phyloP scores from a whole-genome alignment of 2,888 invertebrate species.

The Eilema depressum region DNA sequence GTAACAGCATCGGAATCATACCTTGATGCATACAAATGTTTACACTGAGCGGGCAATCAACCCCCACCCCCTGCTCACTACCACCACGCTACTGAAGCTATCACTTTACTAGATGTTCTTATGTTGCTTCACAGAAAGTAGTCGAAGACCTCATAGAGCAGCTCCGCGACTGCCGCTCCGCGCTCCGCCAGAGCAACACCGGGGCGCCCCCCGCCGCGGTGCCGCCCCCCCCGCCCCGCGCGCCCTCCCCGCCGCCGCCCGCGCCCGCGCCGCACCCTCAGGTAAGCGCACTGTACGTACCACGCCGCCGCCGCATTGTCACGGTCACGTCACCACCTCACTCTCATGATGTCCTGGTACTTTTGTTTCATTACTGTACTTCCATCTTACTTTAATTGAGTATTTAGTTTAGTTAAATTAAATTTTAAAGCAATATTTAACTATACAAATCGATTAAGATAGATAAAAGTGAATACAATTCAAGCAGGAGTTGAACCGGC shows the following conservation, averaged over 20 bases:
- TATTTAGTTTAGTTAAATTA: too few species aligned
- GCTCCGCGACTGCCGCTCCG: conserved; percentile 92
- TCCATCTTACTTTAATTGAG: too few species aligned
- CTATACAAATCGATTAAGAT: too few species aligned
- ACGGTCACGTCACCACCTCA: not conserved
- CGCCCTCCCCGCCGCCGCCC: conserved; percentile 59
- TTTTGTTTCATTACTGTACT: not conserved
- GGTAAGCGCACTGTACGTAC: conserved; percentile 35
- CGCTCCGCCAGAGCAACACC: conserved; percentile 82
- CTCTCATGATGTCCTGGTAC: not conserved
- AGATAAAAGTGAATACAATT: too few species aligned
- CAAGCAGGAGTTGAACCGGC: too few species aligned
- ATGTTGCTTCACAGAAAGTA: conserved; percentile 87
- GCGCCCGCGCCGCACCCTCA: conserved; percentile 83
- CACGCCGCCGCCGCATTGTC: not conserved
- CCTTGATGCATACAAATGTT: too few species aligned
- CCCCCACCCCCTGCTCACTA: too few species aligned
- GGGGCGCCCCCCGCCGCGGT: conserved; percentile 74
- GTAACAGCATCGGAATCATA: too few species aligned
- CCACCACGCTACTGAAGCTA: too few species aligned
- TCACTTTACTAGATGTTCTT: too few species aligned
- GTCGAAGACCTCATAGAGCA: conserved; percentile 93
- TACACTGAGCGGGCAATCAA: too few species aligned
- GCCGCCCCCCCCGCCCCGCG: conserved; percentile 60
- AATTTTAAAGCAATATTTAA: too few species aligned